Evolutionary conservation across 2,797 vertebrate genomes (phyloP), one percentile per base, ranked within the genome.

Genomic region (Malacoctenus gilli): DNA sequence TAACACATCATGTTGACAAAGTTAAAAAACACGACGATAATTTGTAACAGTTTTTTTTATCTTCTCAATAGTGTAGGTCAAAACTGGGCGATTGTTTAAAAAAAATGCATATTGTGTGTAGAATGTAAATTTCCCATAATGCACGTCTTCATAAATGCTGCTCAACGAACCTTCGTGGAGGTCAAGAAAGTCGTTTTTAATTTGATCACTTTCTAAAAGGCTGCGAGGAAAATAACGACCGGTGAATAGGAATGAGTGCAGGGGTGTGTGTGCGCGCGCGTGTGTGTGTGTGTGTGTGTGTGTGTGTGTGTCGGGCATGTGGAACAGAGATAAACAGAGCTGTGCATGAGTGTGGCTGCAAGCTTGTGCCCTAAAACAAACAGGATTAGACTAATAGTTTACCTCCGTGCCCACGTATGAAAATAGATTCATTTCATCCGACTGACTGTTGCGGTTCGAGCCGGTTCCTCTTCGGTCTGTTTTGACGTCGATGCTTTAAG

Each of bases 371-470:
- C 52, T 34, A 56, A 65, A 52, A 80, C 74, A 46, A 78, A 74
- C 2, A 2, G 58, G 50, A 76, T 78, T 71, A 69, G 59, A 64
- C 72, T 68, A 67, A 76, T 62, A 64, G 59, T 79, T 68, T 69
- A 44, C 52, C 53, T 72, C 52, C 32, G 32, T 48, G 50, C 54
- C 25, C 12, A 13, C 42, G 34, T 20, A 34, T 19, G 50, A 14
- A 55, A 47, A 43, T 38, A 46, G 3, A 31, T 50, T 53, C 12
- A 48, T 62, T 68, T 32, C 11, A 21, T 73, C n/a, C 63, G 39
- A n/a, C 23, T 66, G 39, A n/a, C 23, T 47, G 20, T 25, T 16
- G 14, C 42, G 21, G 9, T 39, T 16, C 13, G 11, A 15, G 1
- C 1, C 7, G 6, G 5, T 25, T 32, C 2, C 14, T 41, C 9